These are phyloP conservation scores for Drosophila pallidifrons DNA, from an alignment of 1,140 invertebrate genomes.

Conservation along the genomic window DNA sequence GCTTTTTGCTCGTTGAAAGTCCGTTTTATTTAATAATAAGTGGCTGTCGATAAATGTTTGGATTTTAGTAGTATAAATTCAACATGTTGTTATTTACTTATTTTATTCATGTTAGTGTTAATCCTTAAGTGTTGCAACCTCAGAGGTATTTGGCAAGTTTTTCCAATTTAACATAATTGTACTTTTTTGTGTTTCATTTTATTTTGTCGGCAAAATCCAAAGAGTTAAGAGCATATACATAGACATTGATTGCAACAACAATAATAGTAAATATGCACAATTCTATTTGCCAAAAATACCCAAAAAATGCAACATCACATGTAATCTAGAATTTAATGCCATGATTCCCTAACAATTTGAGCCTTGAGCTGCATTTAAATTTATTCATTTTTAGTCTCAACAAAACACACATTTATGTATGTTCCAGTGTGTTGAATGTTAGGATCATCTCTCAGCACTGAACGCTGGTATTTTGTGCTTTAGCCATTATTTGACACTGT, in stretches of 20 bases:
- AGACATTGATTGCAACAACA: neutral
- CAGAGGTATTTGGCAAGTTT: neutral
- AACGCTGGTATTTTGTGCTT: constrained; percentile 4
- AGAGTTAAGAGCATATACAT: neutral
- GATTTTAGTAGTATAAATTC: no score
- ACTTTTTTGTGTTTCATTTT: neutral
- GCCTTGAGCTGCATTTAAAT: constrained; percentile 7
- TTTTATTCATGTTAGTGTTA: no score
- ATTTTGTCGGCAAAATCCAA: neutral
- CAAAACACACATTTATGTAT: no score
- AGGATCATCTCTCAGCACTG: neutral
- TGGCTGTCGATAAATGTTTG: no score
- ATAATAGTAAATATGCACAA: neutral
- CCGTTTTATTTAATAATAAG: no score
- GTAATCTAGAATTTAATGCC: neutral
- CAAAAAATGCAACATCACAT: neutral
- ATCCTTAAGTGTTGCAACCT: no score
- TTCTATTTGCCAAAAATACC: neutral
- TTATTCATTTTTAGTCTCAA: neutral
- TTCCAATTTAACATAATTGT: neutral
- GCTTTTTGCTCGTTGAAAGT: no score
- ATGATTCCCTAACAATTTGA: constrained; percentile 2
- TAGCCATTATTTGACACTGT: constrained; percentile 20
- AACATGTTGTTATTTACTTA: no score
- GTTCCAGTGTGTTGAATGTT: no score